Percentiles rank a stretch among this genome's conserved stretches.
phyloP scores from a whole-genome alignment of 2,113 vertebrate species.

The Cyprichromis sp. region DNA sequence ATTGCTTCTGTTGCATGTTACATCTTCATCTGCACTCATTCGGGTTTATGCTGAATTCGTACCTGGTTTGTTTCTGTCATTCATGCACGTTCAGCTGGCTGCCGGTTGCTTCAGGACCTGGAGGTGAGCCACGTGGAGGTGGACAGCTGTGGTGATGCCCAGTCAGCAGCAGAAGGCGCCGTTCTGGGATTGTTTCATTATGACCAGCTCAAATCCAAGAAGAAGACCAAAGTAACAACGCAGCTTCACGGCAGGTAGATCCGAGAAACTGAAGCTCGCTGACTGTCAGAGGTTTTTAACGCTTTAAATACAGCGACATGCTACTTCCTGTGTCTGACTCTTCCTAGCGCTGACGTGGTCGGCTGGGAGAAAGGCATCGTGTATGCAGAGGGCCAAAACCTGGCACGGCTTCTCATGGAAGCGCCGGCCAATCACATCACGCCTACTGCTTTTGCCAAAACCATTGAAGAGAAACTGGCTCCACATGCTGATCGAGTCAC shows the following conservation, averaged over 20 bases:
- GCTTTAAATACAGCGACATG: background rate
- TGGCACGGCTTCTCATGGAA: conserved; percentile 91
- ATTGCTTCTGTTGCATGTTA: background rate
- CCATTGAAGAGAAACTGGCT: conserved; percentile 79
- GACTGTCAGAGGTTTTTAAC: background rate
- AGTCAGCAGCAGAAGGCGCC: conserved; percentile 90
- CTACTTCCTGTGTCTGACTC: background rate
- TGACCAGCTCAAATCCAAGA: conserved; percentile 87
- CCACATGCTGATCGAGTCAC: conserved; percentile 69
- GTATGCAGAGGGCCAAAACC: conserved; percentile 89
- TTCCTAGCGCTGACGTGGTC: conserved; percentile 66
- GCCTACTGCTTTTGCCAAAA: conserved; percentile 81
- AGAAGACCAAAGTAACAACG: conserved; percentile 75
- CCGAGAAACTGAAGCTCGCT: background rate
- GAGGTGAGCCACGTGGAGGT: conserved; percentile 84
- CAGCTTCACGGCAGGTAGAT: conserved; percentile 81
- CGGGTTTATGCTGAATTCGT: background rate
- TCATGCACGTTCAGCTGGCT: conserved; percentile 72
- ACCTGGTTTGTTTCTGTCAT: background rate
- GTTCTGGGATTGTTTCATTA: conserved; percentile 87
- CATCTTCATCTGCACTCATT: background rate
- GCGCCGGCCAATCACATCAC: conserved; percentile 90
- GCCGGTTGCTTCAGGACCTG: conserved; percentile 84
- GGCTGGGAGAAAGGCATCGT: conserved; percentile 84
- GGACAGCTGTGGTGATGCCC: conserved; percentile 88